These are phyloP conservation scores for Griposia aprilina DNA, from an alignment of 2,888 invertebrate species.

Conservation along the genomic window DNA sequence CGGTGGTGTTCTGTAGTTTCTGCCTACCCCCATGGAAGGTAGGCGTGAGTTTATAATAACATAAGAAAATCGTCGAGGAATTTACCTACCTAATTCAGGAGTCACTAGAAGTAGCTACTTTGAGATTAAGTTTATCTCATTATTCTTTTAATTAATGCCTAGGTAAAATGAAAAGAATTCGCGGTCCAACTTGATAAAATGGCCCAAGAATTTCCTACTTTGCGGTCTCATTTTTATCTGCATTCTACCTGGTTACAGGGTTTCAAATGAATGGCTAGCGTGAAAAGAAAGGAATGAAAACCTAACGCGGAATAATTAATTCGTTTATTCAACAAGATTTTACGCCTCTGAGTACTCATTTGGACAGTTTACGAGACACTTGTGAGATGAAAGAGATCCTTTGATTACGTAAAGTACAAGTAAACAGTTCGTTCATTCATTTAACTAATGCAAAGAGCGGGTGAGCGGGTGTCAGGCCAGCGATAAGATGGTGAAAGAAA, in stretches of 20 bases:
- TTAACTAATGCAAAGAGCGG: conserved; percentile 55
- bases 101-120: not conserved
- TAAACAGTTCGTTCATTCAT: conserved; percentile 58
- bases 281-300: not conserved
- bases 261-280: conserved; percentile 37
- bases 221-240: conserved; percentile 22
- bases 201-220: conserved; percentile 23
- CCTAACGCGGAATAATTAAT: conserved; percentile 1
- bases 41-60: not conserved
- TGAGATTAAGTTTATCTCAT: conserved; percentile 20
- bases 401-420: conserved; percentile 37
- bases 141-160: conserved; percentile 11
- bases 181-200: conserved; percentile 20
- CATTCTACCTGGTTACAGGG: not conserved
- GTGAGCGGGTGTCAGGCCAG: conserved; percentile 56
- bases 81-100: not conserved
- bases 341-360: conserved; percentile 9
- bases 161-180: conserved; percentile 29
- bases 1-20: not conserved
- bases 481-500: conserved; percentile 67
- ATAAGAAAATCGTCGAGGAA: not conserved
- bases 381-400: conserved; percentile 27
- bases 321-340: conserved; percentile 17
- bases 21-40: not conserved
- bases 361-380: conserved; percentile 29